phyloP scores from a whole-genome alignment of 2,888 invertebrate genomes.

The Parnassius mnemosyne region DNA sequence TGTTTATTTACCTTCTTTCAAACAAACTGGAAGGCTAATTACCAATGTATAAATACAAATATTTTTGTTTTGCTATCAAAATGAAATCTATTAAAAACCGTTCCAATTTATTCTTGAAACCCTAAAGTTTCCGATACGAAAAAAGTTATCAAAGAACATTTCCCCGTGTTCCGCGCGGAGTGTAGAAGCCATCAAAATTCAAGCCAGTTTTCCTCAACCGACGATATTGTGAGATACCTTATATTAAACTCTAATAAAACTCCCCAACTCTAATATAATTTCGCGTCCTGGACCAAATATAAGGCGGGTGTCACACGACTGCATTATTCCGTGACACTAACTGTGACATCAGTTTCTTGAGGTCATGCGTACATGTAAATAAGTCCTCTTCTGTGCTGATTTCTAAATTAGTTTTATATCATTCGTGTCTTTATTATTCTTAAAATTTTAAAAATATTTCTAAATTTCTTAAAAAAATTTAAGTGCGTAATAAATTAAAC shows the following conservation, averaged over 20 bases:
- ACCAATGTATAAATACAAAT: conserved; percentile 11
- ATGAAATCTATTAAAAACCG: conserved; percentile 22
- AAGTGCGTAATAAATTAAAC: too few relatives aligned
- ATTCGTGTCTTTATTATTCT: too few relatives aligned
- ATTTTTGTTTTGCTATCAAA: conserved; percentile 7
- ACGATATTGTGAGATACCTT: conserved; percentile 63
- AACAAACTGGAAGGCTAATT: conserved; percentile 18
- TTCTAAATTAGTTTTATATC: too few relatives aligned
- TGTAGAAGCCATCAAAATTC: conserved; percentile 53
- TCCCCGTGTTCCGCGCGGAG: conserved; percentile 41
- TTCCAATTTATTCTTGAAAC: conserved; percentile 37
- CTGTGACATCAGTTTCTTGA: background rate
- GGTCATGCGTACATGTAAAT: too few relatives aligned
- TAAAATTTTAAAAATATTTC: too few relatives aligned
- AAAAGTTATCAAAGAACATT: conserved; percentile 48
- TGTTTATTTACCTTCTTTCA: background rate
- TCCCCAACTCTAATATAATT: conserved; percentile 63
- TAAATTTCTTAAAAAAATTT: too few relatives aligned
- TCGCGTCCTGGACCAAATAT: conserved; percentile 48
- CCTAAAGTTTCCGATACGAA: conserved; percentile 39
- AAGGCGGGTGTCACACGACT: conserved; percentile 33
- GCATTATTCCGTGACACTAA: background rate
- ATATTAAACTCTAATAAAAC: conserved; percentile 74
- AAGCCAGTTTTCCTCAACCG: conserved; percentile 47
- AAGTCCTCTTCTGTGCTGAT: too few relatives aligned